A percentile compares a stretch with the other conserved stretches of the same genome.
Conservation (phyloP, 1,140 invertebrate genomes). For the Littorina saxatilis region DNA sequence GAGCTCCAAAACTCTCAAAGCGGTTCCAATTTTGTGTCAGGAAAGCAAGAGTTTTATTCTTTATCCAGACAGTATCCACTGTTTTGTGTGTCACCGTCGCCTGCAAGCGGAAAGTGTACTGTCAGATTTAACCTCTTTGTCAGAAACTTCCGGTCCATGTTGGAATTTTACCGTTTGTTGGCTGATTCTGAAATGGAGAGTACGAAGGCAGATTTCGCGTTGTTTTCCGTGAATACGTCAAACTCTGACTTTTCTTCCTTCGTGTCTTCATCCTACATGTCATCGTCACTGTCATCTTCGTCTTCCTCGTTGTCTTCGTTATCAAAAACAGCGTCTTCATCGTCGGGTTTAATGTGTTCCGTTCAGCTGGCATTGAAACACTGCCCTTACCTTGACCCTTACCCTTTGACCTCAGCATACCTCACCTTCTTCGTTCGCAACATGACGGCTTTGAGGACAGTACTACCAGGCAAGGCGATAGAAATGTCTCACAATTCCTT, state of each 20-base stretch:
- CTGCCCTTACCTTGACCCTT: conserved; percentile 52
- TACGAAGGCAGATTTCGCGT: conserved; percentile 59
- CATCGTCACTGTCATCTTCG: conserved; percentile 6
- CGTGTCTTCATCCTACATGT: not conserved
- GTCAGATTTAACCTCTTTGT: conserved; percentile 58
- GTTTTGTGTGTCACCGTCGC: conserved; percentile 52
- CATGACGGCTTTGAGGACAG: conserved; percentile 39
- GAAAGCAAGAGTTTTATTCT: conserved; percentile 58
- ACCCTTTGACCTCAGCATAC: conserved; percentile 44
- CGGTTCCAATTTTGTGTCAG: conserved; percentile 43
- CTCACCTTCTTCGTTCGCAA: conserved; percentile 55
- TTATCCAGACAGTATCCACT: conserved; percentile 55
- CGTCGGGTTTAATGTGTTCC: conserved; percentile 9
- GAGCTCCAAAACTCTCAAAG: conserved; percentile 47
- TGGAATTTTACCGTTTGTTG: conserved; percentile 63
- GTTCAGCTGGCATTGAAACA: conserved; percentile 60
- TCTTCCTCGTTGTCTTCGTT: conserved; percentile 22
- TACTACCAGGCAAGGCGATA: conserved; percentile 25
- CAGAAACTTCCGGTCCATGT: conserved; percentile 55
- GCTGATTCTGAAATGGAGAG: conserved; percentile 62
- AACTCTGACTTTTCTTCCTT: not conserved
- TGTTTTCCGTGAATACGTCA: conserved; percentile 52
- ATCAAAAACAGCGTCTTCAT: not conserved
- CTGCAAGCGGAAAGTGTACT: conserved; percentile 42
- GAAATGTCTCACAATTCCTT: conserved; percentile 36